Evolutionary conservation across 1,140 invertebrate species (phyloP).

Genomic region (Psilanteris sp.): DNA sequence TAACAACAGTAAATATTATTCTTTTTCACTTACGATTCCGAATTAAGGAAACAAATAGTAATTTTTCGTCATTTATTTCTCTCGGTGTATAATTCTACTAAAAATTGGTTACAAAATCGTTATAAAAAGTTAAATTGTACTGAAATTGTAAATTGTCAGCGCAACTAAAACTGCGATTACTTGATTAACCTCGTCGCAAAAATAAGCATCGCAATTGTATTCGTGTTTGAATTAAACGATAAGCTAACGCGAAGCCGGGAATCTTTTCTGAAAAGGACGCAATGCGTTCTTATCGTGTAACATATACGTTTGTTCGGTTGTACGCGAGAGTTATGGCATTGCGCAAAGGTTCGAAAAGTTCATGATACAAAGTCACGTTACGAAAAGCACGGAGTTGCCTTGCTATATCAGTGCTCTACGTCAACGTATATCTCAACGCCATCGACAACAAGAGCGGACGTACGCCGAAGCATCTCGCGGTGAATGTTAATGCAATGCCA

Average conservation of each 20-base stretch:
- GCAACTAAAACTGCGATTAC: too few species aligned
- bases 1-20: too few species aligned
- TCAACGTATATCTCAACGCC: slow-evolving; percentile 49
- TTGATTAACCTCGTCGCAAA: too few species aligned
- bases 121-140: too few species aligned
- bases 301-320: slow-evolving; percentile 41
- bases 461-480: slow-evolving; percentile 32
- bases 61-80: too few species aligned
- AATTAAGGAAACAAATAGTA: too few species aligned
- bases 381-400: slow-evolving; percentile 69
- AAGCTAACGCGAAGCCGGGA: slow-evolving; percentile 32
- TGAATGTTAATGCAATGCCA: slow-evolving; percentile 57
- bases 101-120: too few species aligned
- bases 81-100: too few species aligned
- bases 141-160: too few species aligned
- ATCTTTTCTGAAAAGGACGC: slow-evolving; percentile 36
- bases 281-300: slow-evolving; percentile 36
- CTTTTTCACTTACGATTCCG: too few species aligned
- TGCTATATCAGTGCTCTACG: slow-evolving; percentile 38
- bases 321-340: slow-evolving; percentile 70
- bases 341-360: slow-evolving; percentile 79
- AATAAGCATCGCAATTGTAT: too few species aligned
- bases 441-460: slow-evolving; percentile 47
- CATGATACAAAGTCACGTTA: slow-evolving; percentile 81
- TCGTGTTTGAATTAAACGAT: not conserved